These are phyloP conservation scores for Nerophis lumbriciformis DNA, from an alignment of 2,113 vertebrate genomes.

Conservation along the genomic window DNA sequence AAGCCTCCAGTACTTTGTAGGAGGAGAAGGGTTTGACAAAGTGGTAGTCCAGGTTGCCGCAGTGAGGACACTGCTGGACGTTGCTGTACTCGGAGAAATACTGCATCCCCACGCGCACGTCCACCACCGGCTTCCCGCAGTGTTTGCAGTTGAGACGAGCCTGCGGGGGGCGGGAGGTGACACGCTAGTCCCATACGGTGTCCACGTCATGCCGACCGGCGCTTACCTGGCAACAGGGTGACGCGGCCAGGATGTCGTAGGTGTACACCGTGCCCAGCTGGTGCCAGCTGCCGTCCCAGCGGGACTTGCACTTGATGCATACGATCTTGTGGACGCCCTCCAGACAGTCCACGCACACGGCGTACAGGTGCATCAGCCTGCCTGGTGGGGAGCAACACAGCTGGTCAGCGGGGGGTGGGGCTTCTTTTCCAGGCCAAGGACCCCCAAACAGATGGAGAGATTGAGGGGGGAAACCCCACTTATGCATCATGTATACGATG, in stretches of 20 bases:
- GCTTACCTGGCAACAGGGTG: constrained; percentile 94
- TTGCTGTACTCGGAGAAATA: constrained; percentile 99
- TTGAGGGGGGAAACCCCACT: too few species aligned
- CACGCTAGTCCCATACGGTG: too few species aligned
- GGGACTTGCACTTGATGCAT: constrained; percentile 98
- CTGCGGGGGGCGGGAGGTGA: constrained; percentile 51
- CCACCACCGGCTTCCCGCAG: constrained; percentile 97
- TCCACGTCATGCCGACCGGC: too few species aligned
- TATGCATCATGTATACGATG: too few species aligned
- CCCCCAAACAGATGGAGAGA: too few species aligned
- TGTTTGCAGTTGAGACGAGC: constrained; percentile 99
- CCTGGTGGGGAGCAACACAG: constrained; percentile 67
- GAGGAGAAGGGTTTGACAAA: constrained; percentile 99
- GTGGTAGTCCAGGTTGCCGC: constrained; percentile 99
- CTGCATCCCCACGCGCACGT: constrained; percentile 97
- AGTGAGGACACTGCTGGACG: constrained; percentile 98
- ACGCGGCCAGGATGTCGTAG: constrained; percentile 95
- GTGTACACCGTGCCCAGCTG: constrained; percentile 99
- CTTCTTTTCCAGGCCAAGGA: too few species aligned
- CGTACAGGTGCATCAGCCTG: constrained; percentile 97
- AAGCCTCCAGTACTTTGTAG: constrained; percentile 98
- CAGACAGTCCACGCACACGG: constrained; percentile 96
- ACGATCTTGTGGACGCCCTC: constrained; percentile 99
- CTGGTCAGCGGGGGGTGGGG: neutral
- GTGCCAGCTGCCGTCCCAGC: constrained; percentile 99